Percentiles rank a stretch among this genome's conserved stretches.
Evolutionary conservation across 2,797 vertebrate species (phyloP).

Genomic region (Sebastes wilsoni): DNA sequence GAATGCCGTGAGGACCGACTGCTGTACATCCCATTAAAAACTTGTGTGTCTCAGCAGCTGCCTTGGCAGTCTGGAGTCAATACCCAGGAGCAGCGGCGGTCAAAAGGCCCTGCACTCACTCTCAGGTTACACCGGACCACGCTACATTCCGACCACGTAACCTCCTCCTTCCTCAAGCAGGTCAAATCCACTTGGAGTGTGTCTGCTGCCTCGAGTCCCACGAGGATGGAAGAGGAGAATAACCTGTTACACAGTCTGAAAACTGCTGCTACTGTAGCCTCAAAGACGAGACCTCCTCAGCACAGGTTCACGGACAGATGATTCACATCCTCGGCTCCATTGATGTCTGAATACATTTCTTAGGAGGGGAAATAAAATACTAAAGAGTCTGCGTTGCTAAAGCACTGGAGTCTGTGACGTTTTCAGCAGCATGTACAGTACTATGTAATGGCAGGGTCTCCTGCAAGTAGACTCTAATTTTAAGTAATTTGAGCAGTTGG

Average conservation of each 20-base stretch:
- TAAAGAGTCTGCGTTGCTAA: background rate
- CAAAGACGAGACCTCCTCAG: background rate
- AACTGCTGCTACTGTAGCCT: conserved; percentile 13
- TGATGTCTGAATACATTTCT: background rate
- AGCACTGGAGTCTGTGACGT: background rate
- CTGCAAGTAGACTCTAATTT: background rate
- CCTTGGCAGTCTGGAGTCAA: conserved; percentile 42
- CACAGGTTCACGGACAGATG: conserved; percentile 5
- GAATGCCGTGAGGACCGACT: background rate
- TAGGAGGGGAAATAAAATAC: background rate
- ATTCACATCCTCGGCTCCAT: background rate
- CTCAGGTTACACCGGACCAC: conserved; percentile 47
- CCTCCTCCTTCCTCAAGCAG: conserved; percentile 42
- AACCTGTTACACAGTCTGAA: conserved; percentile 31
- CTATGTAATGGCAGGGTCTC: background rate
- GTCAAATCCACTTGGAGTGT: conserved; percentile 51
- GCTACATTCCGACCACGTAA: conserved; percentile 45
- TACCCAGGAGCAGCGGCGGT: conserved; percentile 40
- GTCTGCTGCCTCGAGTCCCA: conserved; percentile 24
- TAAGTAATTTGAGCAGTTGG: background rate
- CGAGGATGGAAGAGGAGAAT: background rate
- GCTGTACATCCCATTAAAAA: conserved; percentile 44
- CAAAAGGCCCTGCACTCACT: conserved; percentile 28
- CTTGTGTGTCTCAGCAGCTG: conserved; percentile 53
- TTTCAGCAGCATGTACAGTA: background rate